A percentile compares a stretch with the other conserved stretches of the same genome.
Conservation (phyloP, 2,888 invertebrate genomes). For the Sturmia bella region DNA sequence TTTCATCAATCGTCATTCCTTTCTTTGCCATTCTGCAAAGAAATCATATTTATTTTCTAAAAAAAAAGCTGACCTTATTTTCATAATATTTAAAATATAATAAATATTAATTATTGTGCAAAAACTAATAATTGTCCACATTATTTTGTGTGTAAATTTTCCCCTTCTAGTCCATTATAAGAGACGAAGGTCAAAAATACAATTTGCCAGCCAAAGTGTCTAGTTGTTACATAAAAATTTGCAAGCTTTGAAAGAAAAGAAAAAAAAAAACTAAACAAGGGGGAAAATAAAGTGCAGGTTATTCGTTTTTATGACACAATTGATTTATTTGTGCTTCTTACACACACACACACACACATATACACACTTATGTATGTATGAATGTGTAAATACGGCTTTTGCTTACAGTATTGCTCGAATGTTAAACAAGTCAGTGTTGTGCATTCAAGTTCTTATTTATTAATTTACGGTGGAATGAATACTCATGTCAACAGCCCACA, state of each 20-base stretch:
- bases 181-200: constrained; percentile 45
- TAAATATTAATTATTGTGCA: background rate
- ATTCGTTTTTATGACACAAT: constrained; percentile 35
- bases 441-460: no score
- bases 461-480: no score
- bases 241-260: constrained; percentile 2
- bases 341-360: no score
- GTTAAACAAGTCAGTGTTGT: no score
- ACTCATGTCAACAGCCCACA: no score
- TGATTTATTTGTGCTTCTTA: background rate
- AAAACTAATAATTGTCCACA: constrained; percentile 18
- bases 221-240: constrained; percentile 54
- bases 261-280: background rate
- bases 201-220: constrained; percentile 56
- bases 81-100: background rate
- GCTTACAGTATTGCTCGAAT: no score
- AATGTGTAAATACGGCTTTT: no score
- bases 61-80: background rate
- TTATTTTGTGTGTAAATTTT: constrained; percentile 2
- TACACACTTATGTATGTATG: no score
- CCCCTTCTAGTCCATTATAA: constrained; percentile 29
- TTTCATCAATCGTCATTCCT: no score
- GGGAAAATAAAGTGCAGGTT: background rate
- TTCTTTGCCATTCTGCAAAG: no score
- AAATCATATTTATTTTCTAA: background rate